Evolutionary conservation across 2,888 invertebrate species (phyloP), one percentile per base, ranked within the genome.

Genomic region (Encarsia formosa): DNA sequence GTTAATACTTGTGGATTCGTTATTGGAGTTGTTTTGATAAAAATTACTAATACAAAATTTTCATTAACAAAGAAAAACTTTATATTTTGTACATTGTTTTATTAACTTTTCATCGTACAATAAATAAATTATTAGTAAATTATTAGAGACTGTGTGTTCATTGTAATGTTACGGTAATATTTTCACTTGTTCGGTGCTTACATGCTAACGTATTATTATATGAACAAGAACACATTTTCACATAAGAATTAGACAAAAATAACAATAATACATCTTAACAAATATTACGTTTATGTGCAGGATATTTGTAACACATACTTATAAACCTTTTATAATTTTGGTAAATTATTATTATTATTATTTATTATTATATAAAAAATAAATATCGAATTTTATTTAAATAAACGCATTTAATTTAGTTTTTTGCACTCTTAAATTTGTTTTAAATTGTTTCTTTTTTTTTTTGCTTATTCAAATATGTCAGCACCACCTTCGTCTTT

Each of bases 31-130:
- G n/a, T n/a, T n/a, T n/a, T n/a, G n/a, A n/a, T n/a, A n/a, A n/a
- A n/a, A n/a, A n/a, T n/a, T n/a, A n/a, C n/a, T 20, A 38, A n/a
- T 40, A 54, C 24, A 37, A 48, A 23, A 31, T 45, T 48, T 49
- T 49, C 37, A 47, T 50, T 35, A 43, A 52, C 39, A 59, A 48
- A 51, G 42, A 18, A 44, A 46, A 48, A 39, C 32, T 42, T 47
- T 47, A 49, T 55, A 54, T 58, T 57, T 63, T 66, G 57, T 56
- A 62, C 61, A 64, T 65, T 63, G 64, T 34, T 70, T 70, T 69
- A 68, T 69, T 70, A 61, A 62, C 61, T 60, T 68, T 69, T 61
- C 65, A 69, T 70, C 65, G 62, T 70, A 70, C 70, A 70, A 67
- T 70, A 69, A 69, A 68, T 67, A 66, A 60, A 60, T 58, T 62